Percentiles rank a stretch among this genome's conserved stretches.
Conservation (phyloP, 2,888 invertebrate genomes). For the Drosophila paucipuncta region DNA sequence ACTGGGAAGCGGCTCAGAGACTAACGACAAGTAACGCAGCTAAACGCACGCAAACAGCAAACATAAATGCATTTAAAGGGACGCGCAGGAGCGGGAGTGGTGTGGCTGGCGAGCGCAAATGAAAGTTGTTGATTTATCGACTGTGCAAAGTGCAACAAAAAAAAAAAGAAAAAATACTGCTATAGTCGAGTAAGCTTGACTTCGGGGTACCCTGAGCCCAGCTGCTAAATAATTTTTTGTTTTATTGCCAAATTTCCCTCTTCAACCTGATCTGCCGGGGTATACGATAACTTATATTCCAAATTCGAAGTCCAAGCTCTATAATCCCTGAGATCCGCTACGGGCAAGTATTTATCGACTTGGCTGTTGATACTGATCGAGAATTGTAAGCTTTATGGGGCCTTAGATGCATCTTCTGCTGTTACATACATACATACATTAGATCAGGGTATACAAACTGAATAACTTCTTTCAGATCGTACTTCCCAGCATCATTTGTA, state of each 20-base stretch:
- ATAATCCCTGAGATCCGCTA: neutral
- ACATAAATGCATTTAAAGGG: conserved; percentile 62
- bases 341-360: neutral
- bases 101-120: conserved; percentile 36
- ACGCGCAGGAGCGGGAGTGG: neutral
- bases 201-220: neutral
- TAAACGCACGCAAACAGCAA: conserved; percentile 72
- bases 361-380: neutral
- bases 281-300: neutral
- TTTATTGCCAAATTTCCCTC: neutral
- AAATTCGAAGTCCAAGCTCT: neutral
- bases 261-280: neutral
- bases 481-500: too few relatives aligned
- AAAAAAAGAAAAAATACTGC: neutral
- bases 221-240: neutral
- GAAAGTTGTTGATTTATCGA: conserved; percentile 63
- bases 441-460: neutral
- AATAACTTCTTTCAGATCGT: neutral
- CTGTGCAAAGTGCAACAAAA: conserved; percentile 38
- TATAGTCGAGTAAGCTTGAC: neutral
- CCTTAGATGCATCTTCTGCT: neutral
- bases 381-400: neutral
- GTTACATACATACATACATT: neutral
- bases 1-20: conserved; percentile 48
- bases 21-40: conserved; percentile 75